Conservation (phyloP, 2,797 vertebrate genomes). For the Pempheris klunzingeri region DNA sequence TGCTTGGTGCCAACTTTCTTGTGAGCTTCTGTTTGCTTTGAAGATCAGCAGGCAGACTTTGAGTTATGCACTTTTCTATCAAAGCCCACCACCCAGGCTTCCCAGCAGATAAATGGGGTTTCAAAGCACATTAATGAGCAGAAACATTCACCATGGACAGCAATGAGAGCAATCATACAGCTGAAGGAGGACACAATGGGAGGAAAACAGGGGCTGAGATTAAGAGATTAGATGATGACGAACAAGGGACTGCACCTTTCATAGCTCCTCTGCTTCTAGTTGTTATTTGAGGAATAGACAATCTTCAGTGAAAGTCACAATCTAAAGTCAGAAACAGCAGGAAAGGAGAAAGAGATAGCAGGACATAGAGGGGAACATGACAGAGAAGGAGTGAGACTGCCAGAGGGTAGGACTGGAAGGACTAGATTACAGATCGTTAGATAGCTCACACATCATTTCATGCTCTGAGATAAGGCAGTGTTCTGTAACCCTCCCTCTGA, state of each 20-base stretch:
- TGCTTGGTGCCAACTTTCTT: no score
- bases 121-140: conserved; percentile 47
- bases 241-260: conserved; percentile 63
- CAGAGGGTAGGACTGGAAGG: conserved; percentile 43
- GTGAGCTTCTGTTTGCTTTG: no score
- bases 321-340: conserved; percentile 7
- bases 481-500: conserved; percentile 5
- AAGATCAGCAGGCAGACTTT: no score
- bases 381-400: conserved; percentile 32
- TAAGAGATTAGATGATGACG: conserved; percentile 2
- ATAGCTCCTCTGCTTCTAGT: conserved; percentile 35
- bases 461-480: conserved; percentile 4
- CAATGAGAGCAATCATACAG: neutral
- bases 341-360: neutral
- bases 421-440: no score
- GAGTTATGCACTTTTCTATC: no score
- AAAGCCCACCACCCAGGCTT: conserved; percentile 17
- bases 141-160: conserved; percentile 6
- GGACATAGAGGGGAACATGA: conserved; percentile 21
- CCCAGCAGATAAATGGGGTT: conserved; percentile 32
- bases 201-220: neutral
- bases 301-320: conserved; percentile 14
- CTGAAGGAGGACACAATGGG: neutral
- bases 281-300: neutral
- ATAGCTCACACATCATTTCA: conserved; percentile 17